A percentile compares a stretch with the other conserved stretches of the same genome.
Conservation (phyloP, 2,113 vertebrate genomes). For the Alosa alosa region DNA sequence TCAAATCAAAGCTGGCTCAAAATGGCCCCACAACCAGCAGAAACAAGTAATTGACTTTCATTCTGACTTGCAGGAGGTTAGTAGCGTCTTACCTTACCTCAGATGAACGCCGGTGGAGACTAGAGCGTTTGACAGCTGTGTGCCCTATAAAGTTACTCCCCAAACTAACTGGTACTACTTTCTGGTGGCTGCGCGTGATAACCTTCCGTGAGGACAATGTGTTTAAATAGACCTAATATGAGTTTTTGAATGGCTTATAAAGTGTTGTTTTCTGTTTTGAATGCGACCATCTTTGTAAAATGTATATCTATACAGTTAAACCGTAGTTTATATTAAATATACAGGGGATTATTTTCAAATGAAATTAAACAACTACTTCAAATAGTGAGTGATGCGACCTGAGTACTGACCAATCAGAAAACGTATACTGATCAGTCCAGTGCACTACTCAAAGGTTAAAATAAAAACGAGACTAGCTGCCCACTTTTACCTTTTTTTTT, state of each 20-base stretch:
- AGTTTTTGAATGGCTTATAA: neutral
- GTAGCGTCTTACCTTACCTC: neutral
- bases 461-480: neutral
- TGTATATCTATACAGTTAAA: neutral
- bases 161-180: neutral
- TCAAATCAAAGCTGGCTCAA: no score
- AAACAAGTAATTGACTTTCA: neutral
- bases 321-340: neutral
- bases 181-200: neutral
- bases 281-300: neutral
- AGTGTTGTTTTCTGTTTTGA: neutral
- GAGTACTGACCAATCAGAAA: neutral
- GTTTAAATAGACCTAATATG: neutral
- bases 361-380: neutral
- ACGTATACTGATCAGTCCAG: neutral
- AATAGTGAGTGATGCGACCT: neutral
- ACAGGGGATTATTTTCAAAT: neutral
- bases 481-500: neutral
- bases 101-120: neutral
- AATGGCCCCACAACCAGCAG: no score
- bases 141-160: neutral
- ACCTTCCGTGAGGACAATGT: neutral
- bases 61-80: neutral
- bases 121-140: neutral
- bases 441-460: neutral